Percentiles rank a stretch among this genome's conserved stretches.
These are phyloP conservation scores for Atta cephalotes DNA, from an alignment of 1,140 invertebrate genomes.

Conservation along the genomic window DNA sequence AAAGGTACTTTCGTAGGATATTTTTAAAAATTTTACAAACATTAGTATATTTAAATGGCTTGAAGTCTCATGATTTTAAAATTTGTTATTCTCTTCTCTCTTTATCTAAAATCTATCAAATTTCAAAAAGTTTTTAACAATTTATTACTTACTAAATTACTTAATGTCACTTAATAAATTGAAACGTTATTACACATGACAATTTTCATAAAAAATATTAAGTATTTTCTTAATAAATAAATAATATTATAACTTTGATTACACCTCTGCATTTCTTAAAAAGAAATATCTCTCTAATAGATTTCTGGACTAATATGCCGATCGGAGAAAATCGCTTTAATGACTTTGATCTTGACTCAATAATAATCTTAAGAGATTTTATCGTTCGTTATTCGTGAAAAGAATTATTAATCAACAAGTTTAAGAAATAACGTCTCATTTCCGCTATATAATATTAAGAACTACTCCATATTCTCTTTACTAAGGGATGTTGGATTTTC, in stretches of 20 bases:
- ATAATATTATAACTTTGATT: constrained; percentile 15
- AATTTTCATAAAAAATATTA: constrained; percentile 23
- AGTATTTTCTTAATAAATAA: neutral
- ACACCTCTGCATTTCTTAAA: neutral
- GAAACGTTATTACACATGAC: neutral
- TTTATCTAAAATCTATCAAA: neutral
- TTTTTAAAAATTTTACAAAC: constrained; percentile 25
- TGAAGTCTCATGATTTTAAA: neutral
- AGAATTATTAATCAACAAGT: no score
- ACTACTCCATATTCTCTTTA: no score
- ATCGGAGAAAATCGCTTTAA: no score
- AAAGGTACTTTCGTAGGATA: neutral
- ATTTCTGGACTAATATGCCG: no score
- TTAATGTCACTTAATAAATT: neutral
- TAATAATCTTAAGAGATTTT: no score
- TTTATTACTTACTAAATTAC: neutral
- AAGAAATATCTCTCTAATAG: neutral
- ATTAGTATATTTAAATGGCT: constrained; percentile 13
- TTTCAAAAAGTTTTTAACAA: constrained; percentile 13
- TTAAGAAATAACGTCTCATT: no score
- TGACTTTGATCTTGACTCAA: no score
- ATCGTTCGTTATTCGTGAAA: no score
- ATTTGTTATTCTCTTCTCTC: neutral
- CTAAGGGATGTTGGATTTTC: no score
- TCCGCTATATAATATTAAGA: no score